These are phyloP conservation scores for Cacajao melanocephalus DNA, from an alignment of 2,797 vertebrate species.

Conservation along the genomic window DNA sequence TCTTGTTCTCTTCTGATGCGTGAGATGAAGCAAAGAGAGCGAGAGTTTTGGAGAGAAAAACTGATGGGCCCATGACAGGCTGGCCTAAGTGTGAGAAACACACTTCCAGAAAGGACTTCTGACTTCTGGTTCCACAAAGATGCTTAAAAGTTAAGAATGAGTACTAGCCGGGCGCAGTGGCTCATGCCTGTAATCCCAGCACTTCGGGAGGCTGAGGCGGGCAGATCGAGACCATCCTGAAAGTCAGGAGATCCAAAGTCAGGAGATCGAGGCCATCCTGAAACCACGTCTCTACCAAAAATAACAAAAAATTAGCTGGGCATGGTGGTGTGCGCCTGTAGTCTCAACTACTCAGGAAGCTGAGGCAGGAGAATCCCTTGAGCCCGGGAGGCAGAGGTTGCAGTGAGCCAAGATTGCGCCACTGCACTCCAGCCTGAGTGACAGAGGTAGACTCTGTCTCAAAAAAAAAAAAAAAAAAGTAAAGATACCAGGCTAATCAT, in stretches of 20 bases:
- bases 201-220: neutral
- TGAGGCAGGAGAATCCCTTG: neutral
- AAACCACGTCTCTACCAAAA: neutral
- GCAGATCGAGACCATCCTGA: neutral
- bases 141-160: neutral
- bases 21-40: neutral
- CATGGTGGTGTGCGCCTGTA: rapidly evolving
- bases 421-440: neutral
- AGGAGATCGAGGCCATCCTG: neutral
- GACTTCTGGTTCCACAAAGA: neutral
- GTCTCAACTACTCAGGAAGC: neutral
- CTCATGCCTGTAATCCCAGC: neutral
- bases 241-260: neutral
- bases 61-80: neutral
- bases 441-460: neutral
- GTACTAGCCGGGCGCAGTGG: rapidly evolving
- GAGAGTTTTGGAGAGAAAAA: neutral
- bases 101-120: neutral
- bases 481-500: neutral
- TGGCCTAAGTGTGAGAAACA: rapidly evolving
- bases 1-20: neutral
- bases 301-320: neutral
- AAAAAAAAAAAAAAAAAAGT: too few relatives aligned
- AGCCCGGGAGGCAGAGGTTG: neutral
- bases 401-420: rapidly evolving